These are phyloP conservation scores for Aphelenchoides avenae DNA, from an alignment of 1,140 invertebrate species.

Conservation along the genomic window DNA sequence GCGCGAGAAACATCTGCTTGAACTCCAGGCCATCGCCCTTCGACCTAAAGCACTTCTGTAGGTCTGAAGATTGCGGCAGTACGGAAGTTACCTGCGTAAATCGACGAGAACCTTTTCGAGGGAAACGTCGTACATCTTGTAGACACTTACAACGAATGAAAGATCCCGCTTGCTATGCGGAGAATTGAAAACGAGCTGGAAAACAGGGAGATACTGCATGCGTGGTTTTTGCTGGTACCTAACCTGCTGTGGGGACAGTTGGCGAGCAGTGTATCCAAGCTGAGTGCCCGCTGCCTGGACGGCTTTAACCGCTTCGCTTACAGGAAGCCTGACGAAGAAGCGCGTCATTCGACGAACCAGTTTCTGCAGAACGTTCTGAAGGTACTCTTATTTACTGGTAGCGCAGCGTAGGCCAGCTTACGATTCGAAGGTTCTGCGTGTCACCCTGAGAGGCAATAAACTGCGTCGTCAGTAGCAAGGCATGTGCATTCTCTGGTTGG, in stretches of 20 bases:
- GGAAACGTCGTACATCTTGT: conserved; percentile 5
- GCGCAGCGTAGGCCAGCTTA: background rate
- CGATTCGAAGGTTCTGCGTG: too few relatives aligned
- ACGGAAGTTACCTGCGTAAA: conserved; percentile 7
- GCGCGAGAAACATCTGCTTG: conserved; percentile 5
- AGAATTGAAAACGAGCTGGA: background rate
- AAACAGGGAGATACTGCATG: background rate
- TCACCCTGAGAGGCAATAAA: too few relatives aligned
- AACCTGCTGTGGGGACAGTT: conserved; percentile 9
- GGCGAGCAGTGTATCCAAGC: conserved; percentile 5
- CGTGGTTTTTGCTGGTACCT: background rate
- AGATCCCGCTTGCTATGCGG: background rate
- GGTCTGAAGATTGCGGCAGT: background rate
- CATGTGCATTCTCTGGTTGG: conserved; percentile 22
- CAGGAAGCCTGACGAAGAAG: conserved; percentile 26
- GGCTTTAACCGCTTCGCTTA: conserved; percentile 4
- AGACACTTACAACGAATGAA: conserved; percentile 8
- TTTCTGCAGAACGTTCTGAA: conserved; percentile 20
- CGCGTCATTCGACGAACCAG: conserved; percentile 33
- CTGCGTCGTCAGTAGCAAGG: conserved; percentile 16
- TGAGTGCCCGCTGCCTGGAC: conserved; percentile 15
- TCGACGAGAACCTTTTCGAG: conserved; percentile 3
- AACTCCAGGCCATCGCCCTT: conserved; percentile 21
- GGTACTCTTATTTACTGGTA: background rate
- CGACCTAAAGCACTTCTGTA: conserved; percentile 3